Percentiles rank a stretch among this genome's conserved stretches.
Evolutionary conservation across 2,797 vertebrate species (phyloP).

Genomic region (Urosaurus nigricauda): DNA sequence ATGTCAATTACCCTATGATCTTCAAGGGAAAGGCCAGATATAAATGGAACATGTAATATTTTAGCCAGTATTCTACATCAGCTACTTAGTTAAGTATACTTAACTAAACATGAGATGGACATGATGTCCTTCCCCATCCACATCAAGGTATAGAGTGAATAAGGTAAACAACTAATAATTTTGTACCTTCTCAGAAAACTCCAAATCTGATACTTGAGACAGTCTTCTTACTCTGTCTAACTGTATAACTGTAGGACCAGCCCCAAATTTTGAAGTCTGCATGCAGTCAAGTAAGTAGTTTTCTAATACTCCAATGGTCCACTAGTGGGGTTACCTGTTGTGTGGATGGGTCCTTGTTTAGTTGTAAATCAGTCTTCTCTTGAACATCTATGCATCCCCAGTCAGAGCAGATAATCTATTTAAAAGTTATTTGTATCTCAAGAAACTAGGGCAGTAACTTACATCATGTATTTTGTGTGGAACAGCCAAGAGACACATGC

Average conservation of each 20-base stretch:
- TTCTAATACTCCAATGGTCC: no score
- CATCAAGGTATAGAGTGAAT: neutral
- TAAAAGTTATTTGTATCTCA: slow-evolving; percentile 42
- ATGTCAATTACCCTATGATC: neutral
- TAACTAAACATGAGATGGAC: no score
- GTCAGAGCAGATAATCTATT: slow-evolving; percentile 10
- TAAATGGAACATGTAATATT: neutral
- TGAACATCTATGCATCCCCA: slow-evolving; percentile 46
- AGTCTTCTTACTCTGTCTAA: neutral
- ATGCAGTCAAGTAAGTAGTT: no score
- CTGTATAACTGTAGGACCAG: neutral
- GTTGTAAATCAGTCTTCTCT: slow-evolving; percentile 38
- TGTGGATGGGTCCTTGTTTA: neutral
- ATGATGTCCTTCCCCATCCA: neutral
- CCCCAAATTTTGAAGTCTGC: neutral
- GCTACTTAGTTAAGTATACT: no score
- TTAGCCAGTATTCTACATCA: no score
- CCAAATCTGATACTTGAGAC: neutral
- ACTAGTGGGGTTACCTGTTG: neutral
- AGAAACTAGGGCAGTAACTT: slow-evolving; percentile 57
- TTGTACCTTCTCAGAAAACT: neutral
- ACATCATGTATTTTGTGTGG: slow-evolving; percentile 47
- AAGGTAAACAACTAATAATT: neutral
- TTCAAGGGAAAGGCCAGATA: neutral
- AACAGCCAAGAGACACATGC: slow-evolving; percentile 55